These are phyloP conservation scores for Lepidocolaptes lacrymiger DNA, from an alignment of 2,797 vertebrate species.

Conservation along the genomic window DNA sequence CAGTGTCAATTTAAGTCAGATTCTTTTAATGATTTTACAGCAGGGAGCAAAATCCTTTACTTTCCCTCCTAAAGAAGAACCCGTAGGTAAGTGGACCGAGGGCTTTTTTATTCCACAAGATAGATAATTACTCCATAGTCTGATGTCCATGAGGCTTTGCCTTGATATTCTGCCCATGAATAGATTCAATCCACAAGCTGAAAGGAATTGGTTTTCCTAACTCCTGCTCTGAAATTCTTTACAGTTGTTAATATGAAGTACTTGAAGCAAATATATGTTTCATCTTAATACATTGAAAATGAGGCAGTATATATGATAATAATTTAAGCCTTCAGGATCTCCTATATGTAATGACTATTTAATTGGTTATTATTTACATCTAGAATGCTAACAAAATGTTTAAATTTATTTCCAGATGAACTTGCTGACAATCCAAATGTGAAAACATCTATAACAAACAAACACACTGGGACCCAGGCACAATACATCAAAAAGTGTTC, in stretches of 20 bases:
- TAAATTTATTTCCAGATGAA: slow-evolving; percentile 20
- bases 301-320: slow-evolving; percentile 42
- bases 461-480: not conserved
- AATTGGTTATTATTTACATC: not conserved
- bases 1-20: not conserved
- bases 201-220: not conserved
- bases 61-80: not conserved
- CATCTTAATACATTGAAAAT: slow-evolving; percentile 27
- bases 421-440: not conserved
- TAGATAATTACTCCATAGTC: not conserved
- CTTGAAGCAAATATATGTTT: slow-evolving; percentile 14
- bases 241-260: not conserved
- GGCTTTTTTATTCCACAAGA: not conserved
- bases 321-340: not conserved
- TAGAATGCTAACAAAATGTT: not conserved
- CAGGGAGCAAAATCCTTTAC: not conserved
- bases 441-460: not conserved
- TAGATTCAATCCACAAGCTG: not conserved
- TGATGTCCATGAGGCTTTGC: not conserved
- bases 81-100: not conserved
- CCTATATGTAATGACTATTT: not conserved
- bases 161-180: not conserved
- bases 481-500: not conserved
- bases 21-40: not conserved
- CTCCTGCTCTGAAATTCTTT: not conserved